These are phyloP conservation scores for Capreolus pygargus DNA, from an alignment of 2,113 vertebrate genomes.

Conservation along the genomic window DNA sequence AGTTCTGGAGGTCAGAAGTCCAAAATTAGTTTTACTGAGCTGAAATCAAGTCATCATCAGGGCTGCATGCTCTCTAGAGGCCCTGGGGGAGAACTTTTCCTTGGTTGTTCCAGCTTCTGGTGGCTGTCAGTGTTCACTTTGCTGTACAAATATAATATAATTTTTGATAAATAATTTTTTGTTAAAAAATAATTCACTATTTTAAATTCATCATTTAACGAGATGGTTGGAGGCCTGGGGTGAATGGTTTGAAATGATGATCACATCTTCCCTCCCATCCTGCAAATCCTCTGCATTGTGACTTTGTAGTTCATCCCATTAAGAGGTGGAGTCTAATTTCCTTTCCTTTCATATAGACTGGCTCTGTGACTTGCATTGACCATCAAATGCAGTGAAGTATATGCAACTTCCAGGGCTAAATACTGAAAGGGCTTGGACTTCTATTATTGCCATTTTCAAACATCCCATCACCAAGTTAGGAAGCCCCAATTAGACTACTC, in stretches of 20 bases:
- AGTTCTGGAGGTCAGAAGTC: not conserved
- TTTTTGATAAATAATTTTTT: not conserved
- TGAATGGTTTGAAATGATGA: not conserved
- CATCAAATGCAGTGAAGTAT: not conserved
- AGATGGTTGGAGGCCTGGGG: not conserved
- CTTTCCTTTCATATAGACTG: not conserved
- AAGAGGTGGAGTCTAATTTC: not conserved
- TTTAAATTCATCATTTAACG: not conserved
- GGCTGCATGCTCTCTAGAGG: not conserved
- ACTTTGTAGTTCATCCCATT: not conserved
- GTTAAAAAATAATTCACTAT: not conserved
- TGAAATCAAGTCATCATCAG: not conserved
- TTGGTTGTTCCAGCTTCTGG: not conserved
- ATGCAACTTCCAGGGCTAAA: not conserved
- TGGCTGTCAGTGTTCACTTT: not conserved
- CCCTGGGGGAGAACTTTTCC: not conserved
- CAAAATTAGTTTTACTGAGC: not conserved
- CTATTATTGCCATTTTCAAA: not conserved
- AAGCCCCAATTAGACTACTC: not conserved
- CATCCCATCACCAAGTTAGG: not conserved
- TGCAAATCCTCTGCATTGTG: not conserved
- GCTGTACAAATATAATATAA: not conserved
- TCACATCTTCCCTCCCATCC: not conserved
- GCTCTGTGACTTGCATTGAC: not conserved
- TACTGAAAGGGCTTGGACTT: not conserved